Percentiles rank a stretch among this genome's conserved stretches.
phyloP scores from a whole-genome alignment of 2,888 invertebrate species.

The Gandaritis pyraliata region DNA sequence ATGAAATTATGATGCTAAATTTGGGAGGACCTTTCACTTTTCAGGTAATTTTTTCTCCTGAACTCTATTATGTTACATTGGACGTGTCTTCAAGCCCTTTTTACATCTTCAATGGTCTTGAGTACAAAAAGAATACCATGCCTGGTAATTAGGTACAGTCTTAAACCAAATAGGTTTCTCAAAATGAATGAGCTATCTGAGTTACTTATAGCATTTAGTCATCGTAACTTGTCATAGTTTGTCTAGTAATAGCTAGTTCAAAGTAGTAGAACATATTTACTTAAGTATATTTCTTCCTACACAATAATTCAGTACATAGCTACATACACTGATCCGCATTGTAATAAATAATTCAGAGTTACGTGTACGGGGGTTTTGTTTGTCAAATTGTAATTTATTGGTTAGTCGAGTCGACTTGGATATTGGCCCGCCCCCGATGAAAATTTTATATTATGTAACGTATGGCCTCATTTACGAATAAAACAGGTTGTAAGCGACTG shows the following conservation, averaged over 20 bases:
- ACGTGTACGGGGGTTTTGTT: constrained; percentile 78
- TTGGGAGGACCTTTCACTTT: background rate
- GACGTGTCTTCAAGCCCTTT: too few relatives aligned
- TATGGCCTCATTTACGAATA: constrained; percentile 10
- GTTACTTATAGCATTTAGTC: too few relatives aligned
- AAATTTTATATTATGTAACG: constrained; percentile 72
- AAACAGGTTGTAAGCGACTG: constrained; percentile 3
- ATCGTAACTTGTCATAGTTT: too few relatives aligned
- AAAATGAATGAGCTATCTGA: too few relatives aligned
- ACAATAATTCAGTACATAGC: background rate
- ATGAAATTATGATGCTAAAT: constrained; percentile 17
- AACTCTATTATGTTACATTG: too few relatives aligned
- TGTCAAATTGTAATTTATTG: constrained; percentile 83
- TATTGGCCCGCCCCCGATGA: constrained; percentile 74
- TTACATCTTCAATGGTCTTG: too few relatives aligned
- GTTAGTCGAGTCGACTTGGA: constrained; percentile 77
- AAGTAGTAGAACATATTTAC: background rate
- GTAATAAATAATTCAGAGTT: constrained; percentile 76
- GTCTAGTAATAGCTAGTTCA: too few relatives aligned
- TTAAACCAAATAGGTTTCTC: too few relatives aligned
- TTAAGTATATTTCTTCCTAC: background rate
- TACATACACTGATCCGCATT: constrained; percentile 46
- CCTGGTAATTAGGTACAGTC: too few relatives aligned
- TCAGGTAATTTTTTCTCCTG: too few relatives aligned
- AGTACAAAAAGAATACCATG: too few relatives aligned